Evolutionary conservation across 2,113 vertebrate species (phyloP).

Genomic region (Vulpes vulpes): DNA sequence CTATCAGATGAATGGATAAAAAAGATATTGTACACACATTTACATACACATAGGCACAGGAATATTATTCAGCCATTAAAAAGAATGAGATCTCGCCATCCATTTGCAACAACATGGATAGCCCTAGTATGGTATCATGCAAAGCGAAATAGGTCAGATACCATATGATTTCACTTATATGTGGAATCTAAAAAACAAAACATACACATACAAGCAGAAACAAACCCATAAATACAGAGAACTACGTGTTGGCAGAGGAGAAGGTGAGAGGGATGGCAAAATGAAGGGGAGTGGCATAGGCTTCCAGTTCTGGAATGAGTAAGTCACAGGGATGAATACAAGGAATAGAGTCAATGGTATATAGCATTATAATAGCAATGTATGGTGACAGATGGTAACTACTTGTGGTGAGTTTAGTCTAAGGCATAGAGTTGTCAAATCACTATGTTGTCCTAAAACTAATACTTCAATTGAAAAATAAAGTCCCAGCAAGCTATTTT

Average conservation of each 20-base stretch:
- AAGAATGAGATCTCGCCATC: not conserved
- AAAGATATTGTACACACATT: not conserved
- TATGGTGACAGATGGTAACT: not conserved
- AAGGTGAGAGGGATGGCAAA: not conserved
- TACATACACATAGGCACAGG: not conserved
- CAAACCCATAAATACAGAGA: not conserved
- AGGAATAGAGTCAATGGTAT: not conserved
- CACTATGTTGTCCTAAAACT: not conserved
- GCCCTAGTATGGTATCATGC: not conserved
- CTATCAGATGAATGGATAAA: not conserved
- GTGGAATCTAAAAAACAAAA: not conserved
- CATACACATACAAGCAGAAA: not conserved
- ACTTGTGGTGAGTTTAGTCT: not conserved
- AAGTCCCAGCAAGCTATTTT: not conserved
- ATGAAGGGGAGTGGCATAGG: not conserved
- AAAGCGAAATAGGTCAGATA: not conserved
- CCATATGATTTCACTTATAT: not conserved
- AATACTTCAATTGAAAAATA: not conserved
- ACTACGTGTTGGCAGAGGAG: not conserved
- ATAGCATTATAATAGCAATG: not conserved
- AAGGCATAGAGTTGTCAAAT: not conserved
- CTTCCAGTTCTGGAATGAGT: not conserved
- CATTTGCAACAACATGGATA: not conserved
- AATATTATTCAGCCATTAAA: not conserved
- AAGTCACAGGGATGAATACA: not conserved